These are phyloP conservation scores for Eulemur rubriventer DNA, from an alignment of 2,797 vertebrate genomes.

Conservation along the genomic window DNA sequence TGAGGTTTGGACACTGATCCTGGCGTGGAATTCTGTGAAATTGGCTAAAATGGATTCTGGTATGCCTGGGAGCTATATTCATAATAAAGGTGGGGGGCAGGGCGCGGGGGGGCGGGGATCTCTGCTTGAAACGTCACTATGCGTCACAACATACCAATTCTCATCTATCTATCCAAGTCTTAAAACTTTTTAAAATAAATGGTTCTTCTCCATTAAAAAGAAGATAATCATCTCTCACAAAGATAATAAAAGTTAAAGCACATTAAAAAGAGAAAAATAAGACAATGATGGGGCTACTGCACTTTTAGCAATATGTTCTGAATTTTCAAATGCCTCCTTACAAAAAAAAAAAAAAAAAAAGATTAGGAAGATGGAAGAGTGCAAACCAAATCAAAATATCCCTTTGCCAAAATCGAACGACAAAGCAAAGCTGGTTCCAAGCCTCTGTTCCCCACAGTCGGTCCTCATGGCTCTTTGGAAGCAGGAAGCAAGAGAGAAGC, in stretches of 20 bases:
- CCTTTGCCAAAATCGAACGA: neutral
- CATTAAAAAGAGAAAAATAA: neutral
- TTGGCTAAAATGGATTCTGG: neutral
- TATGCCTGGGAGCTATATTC: neutral
- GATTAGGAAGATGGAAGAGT: neutral
- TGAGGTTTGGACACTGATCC: neutral
- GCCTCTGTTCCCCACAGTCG: too few relatives aligned
- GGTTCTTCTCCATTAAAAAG: neutral
- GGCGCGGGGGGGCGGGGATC: neutral
- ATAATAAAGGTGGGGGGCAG: neutral
- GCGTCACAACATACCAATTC: neutral
- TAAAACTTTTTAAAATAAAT: neutral
- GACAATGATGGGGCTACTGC: neutral
- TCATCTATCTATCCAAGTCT: neutral
- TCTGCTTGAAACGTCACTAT: neutral
- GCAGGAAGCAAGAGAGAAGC: neutral
- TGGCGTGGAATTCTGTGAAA: neutral
- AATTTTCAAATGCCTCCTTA: neutral
- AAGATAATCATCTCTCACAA: neutral
- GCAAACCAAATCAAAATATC: neutral
- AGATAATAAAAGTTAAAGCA: neutral
- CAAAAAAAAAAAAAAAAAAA: neutral
- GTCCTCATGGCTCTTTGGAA: neutral
- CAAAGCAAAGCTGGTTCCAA: neutral
- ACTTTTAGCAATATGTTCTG: neutral